phyloP scores from a whole-genome alignment of 2,888 invertebrate species.

The Lomographa bimaculata region DNA sequence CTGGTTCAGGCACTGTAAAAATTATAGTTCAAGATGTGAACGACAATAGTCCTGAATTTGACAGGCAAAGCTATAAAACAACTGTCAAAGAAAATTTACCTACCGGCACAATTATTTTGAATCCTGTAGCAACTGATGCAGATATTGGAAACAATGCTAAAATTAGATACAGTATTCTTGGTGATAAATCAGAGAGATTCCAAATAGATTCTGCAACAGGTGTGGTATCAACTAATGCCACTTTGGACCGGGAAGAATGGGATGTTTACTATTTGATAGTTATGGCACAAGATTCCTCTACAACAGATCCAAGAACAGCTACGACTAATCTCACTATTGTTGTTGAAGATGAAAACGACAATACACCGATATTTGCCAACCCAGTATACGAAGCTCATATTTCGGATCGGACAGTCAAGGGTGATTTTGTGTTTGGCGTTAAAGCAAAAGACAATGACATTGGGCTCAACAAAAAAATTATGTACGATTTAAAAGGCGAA shows the following conservation, averaged over 20 bases:
- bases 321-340: constrained; percentile 92
- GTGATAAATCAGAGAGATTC: constrained; percentile 92
- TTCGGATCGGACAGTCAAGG: constrained; percentile 90
- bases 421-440: constrained; percentile 95
- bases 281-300: constrained; percentile 94
- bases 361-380: constrained; percentile 90
- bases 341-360: constrained; percentile 93
- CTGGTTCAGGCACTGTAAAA: constrained; percentile 95
- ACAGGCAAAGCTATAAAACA: constrained; percentile 90
- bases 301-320: constrained; percentile 92
- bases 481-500: constrained; percentile 90
- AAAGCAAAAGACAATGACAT: constrained; percentile 93
- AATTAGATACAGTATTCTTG: constrained; percentile 92
- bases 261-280: constrained; percentile 91
- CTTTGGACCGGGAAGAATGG: constrained; percentile 91
- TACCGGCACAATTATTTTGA: constrained; percentile 89
- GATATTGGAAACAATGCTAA: constrained; percentile 94
- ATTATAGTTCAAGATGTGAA: constrained; percentile 97
- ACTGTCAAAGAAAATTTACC: constrained; percentile 92
- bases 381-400: constrained; percentile 91
- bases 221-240: constrained; percentile 87
- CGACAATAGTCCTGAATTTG: constrained; percentile 96
- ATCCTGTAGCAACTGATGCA: constrained; percentile 91
- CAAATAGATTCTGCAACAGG: constrained; percentile 91
- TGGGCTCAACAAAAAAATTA: constrained; percentile 91